These are phyloP conservation scores for Malthinus seriepunctatus DNA, from an alignment of 2,888 invertebrate genomes.

Conservation along the genomic window DNA sequence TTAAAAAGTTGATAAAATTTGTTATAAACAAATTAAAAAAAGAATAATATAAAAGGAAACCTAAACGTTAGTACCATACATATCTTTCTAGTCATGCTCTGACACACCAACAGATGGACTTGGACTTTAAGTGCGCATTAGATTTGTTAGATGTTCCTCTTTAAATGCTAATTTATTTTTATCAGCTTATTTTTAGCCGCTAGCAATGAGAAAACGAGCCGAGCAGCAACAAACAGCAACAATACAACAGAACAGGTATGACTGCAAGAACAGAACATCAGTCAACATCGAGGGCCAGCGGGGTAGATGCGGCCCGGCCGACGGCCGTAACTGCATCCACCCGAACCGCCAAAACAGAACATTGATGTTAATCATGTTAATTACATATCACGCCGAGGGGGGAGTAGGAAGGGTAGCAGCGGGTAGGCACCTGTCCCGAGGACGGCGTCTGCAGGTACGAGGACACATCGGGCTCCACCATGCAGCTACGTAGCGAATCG, in stretches of 20 bases:
- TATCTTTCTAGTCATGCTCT: slow-evolving; percentile 24
- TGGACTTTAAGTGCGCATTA: slow-evolving; percentile 38
- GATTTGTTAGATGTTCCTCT: slow-evolving; percentile 42
- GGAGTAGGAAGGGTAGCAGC: slow-evolving; percentile 61
- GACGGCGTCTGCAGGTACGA: slow-evolving; percentile 93
- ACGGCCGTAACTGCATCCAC: slow-evolving; percentile 36
- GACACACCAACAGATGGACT: slow-evolving; percentile 32
- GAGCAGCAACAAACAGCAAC: slow-evolving; percentile 45
- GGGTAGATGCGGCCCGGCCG: slow-evolving; percentile 33
- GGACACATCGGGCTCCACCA: slow-evolving; percentile 94
- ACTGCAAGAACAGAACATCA: slow-evolving; percentile 41
- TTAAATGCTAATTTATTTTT: slow-evolving; percentile 50
- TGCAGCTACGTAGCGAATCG: slow-evolving; percentile 91
- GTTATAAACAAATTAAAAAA: slow-evolving; percentile 4
- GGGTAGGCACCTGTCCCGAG: slow-evolving; percentile 84
- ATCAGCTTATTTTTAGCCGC: slow-evolving; percentile 52
- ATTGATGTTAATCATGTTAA: slow-evolving; percentile 59
- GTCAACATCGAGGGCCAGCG: slow-evolving; percentile 47
- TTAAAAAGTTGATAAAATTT: slow-evolving; percentile 4
- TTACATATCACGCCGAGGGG: slow-evolving; percentile 57
- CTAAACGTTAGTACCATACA: slow-evolving; percentile 10
- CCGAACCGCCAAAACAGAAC: slow-evolving; percentile 49
- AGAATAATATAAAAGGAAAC: background rate
- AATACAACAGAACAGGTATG: slow-evolving; percentile 48
- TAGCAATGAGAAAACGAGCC: slow-evolving; percentile 46